A percentile compares a stretch with the other conserved stretches of the same genome.
Evolutionary conservation across 2,797 vertebrate species (phyloP).

Genomic region (Nannoperca obscura): DNA sequence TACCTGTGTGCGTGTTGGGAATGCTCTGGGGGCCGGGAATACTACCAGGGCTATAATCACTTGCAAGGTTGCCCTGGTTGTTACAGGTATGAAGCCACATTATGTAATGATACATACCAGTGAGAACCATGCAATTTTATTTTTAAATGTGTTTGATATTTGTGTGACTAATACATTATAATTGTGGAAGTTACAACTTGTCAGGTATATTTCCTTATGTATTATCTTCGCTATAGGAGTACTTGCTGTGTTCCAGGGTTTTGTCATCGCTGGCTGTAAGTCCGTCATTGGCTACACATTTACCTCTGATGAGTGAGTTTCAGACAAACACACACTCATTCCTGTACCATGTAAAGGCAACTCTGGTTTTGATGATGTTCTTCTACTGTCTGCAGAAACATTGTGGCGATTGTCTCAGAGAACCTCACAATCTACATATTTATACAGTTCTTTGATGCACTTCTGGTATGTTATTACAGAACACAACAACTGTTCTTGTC

Average conservation of each 20-base stretch:
- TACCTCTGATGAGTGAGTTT: conserved; percentile 90
- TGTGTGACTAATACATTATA: neutral
- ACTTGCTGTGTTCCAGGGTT: conserved; percentile 79
- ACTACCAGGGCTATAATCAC: conserved; percentile 85
- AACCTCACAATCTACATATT: conserved; percentile 82
- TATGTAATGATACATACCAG: too few relatives aligned
- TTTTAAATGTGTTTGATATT: conserved; percentile 2
- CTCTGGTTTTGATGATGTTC: conserved; percentile 28
- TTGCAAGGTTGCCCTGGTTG: conserved; percentile 83
- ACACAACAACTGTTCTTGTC: neutral
- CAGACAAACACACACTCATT: conserved; percentile 22
- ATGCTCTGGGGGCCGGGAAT: conserved; percentile 91
- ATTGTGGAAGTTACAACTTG: neutral
- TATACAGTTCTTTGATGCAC: conserved; percentile 89
- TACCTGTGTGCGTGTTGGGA: conserved; percentile 91
- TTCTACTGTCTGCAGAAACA: conserved; percentile 79
- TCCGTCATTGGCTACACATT: conserved; percentile 87
- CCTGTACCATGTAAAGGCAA: neutral
- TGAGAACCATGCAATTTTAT: neutral
- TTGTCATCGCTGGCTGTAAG: conserved; percentile 68
- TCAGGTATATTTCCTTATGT: neutral
- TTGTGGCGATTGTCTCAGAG: conserved; percentile 84
- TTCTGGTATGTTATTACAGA: conserved; percentile 81
- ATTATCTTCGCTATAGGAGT: conserved; percentile 63
- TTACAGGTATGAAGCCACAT: conserved; percentile 78